Percentiles rank a stretch among this genome's conserved stretches.
phyloP scores from a whole-genome alignment of 2,113 vertebrate species.

The Dicentrarchus labrax region DNA sequence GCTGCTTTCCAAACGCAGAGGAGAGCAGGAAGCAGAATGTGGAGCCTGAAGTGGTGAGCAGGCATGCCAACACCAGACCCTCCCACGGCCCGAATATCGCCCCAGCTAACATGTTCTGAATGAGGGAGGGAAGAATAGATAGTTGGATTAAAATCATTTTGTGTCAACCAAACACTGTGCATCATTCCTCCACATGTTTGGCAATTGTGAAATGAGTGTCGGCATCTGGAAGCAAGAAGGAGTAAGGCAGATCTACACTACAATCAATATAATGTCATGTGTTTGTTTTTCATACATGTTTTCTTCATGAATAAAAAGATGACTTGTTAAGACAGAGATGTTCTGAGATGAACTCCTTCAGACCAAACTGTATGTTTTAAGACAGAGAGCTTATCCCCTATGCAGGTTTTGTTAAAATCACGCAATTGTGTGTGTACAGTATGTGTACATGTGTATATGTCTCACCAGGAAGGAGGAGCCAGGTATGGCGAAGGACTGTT shows the following conservation, averaged over 20 bases:
- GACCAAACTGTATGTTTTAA: background rate
- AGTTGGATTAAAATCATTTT: background rate
- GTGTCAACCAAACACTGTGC: background rate
- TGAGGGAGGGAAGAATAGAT: background rate
- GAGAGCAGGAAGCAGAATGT: conserved; percentile 94
- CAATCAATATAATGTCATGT: too few relatives aligned
- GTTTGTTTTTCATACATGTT: too few relatives aligned
- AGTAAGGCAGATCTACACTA: too few relatives aligned
- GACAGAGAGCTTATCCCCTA: background rate
- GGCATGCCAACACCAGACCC: conserved; percentile 90
- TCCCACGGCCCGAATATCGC: conserved; percentile 95
- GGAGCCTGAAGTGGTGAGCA: conserved; percentile 91
- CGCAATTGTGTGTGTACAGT: background rate
- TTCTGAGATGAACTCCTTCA: background rate
- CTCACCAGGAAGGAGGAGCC: conserved; percentile 96
- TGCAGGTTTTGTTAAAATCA: background rate
- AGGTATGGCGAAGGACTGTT: conserved; percentile 97
- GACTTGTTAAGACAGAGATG: too few relatives aligned
- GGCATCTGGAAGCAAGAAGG: too few relatives aligned
- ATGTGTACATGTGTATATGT: background rate
- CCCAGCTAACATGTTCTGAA: conserved; percentile 94
- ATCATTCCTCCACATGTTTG: background rate
- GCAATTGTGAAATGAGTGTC: too few relatives aligned
- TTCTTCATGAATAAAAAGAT: too few relatives aligned
- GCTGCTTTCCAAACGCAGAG: conserved; percentile 88